These are phyloP conservation scores for Drosophila athabasca DNA, from an alignment of 1,140 invertebrate genomes.

Conservation along the genomic window DNA sequence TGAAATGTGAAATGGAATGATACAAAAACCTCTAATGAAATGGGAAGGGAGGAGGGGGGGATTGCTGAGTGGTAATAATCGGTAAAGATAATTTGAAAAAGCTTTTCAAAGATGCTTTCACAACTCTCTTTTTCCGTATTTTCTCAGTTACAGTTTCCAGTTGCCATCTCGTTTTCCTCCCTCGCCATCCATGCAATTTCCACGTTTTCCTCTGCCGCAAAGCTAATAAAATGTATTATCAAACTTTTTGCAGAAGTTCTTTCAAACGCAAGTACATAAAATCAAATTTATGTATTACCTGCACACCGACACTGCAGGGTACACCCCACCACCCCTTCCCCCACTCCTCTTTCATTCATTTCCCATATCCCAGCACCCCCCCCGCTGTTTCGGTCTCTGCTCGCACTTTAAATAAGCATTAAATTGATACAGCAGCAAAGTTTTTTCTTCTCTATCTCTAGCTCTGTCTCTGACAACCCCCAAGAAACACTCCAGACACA, in stretches of 20 bases:
- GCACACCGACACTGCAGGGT: slow-evolving; percentile 18
- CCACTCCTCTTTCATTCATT: slow-evolving; percentile 29
- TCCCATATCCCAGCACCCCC: slow-evolving; percentile 25
- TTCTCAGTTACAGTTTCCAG: neutral
- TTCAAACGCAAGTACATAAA: slow-evolving; percentile 57
- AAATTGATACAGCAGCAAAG: slow-evolving; percentile 70
- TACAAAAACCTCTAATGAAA: no score
- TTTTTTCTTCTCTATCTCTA: slow-evolving; percentile 17
- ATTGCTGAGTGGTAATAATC: no score
- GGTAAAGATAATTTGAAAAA: no score
- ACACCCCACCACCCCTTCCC: neutral
- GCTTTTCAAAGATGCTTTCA: no score
- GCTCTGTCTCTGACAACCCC: slow-evolving; percentile 17
- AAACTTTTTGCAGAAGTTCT: slow-evolving; percentile 61
- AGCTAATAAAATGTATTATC: slow-evolving; percentile 60
- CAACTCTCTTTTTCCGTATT: no score
- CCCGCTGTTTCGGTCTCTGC: slow-evolving; percentile 11
- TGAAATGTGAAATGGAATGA: no score
- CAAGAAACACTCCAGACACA: slow-evolving; percentile 46
- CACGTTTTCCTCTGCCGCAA: slow-evolving; percentile 7
- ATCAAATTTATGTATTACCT: slow-evolving; percentile 77
- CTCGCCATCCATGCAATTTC: no score
- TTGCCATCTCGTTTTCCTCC: neutral
- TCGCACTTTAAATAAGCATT: slow-evolving; percentile 72
- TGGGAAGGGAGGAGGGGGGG: no score